These are phyloP conservation scores for Tor tambroides DNA, from an alignment of 2,113 vertebrate genomes.

Conservation along the genomic window DNA sequence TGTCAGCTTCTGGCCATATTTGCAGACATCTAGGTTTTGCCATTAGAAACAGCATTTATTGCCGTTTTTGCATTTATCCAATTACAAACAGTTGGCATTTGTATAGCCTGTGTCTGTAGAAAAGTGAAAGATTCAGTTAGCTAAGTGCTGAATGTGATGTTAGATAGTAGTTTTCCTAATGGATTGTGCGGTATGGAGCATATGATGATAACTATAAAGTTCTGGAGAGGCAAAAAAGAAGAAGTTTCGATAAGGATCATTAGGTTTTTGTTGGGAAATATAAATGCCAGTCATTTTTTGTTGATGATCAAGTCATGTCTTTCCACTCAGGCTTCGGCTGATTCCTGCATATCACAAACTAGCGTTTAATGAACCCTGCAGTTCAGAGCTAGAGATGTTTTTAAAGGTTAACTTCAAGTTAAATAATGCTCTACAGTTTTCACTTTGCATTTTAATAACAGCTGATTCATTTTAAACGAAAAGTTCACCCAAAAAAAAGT, in stretches of 20 bases:
- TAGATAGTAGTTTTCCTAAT: conserved; percentile 12
- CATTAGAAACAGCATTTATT: neutral
- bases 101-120: neutral
- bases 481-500: too few species aligned
- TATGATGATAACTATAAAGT: neutral
- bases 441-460: neutral
- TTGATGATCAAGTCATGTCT: conserved; percentile 38
- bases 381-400: conserved; percentile 1
- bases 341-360: conserved; percentile 15
- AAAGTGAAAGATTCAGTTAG: conserved; percentile 13
- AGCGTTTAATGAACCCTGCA: neutral
- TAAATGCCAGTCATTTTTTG: conserved; percentile 28
- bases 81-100: conserved; percentile 14
- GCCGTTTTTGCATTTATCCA: neutral
- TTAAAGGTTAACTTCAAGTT: neutral
- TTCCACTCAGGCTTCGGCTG: conserved; percentile 23
- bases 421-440: neutral
- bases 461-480: neutral
- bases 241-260: conserved; percentile 41
- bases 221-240: conserved; percentile 19
- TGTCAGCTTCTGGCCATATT: neutral
- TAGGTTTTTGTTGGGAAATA: conserved; percentile 45
- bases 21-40: neutral
- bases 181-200: neutral
- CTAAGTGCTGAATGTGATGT: conserved; percentile 31